Conservation (phyloP, 2,797 vertebrate genomes). For the Remorina albescens region DNA sequence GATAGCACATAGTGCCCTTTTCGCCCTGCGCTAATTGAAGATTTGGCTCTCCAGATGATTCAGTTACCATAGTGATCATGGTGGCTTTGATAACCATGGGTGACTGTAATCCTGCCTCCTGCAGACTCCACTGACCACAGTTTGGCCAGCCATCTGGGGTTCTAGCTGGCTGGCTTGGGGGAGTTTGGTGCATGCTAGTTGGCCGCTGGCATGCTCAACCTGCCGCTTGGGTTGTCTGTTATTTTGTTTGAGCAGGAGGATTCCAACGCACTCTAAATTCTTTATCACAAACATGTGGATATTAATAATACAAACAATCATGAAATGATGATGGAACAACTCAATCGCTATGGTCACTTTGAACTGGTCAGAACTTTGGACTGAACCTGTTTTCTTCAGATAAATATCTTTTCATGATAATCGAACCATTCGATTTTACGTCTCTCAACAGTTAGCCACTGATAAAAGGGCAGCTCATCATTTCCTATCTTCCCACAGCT, state of each 20-base stretch:
- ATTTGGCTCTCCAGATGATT: slow-evolving; percentile 58
- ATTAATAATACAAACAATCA: slow-evolving; percentile 24
- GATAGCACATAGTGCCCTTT: slow-evolving; percentile 54
- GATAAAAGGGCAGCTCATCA: not conserved
- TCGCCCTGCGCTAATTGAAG: slow-evolving; percentile 59
- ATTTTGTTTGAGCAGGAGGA: slow-evolving; percentile 45
- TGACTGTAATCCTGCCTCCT: slow-evolving; percentile 66
- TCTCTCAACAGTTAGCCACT: not conserved
- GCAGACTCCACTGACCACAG: slow-evolving; percentile 62
- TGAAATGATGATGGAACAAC: not conserved
- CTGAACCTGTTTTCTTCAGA: slow-evolving; percentile 8
- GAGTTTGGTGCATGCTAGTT: slow-evolving; percentile 63
- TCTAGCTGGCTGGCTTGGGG: slow-evolving; percentile 55
- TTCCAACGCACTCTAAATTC: slow-evolving; percentile 48
- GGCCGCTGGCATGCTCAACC: slow-evolving; percentile 60
- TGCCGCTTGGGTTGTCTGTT: slow-evolving; percentile 61
- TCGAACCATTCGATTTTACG: too few relatives aligned
- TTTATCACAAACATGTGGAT: slow-evolving; percentile 20
- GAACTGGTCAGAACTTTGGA: not conserved
- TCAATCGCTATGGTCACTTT: too few relatives aligned
- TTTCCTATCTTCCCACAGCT: slow-evolving; percentile 11
- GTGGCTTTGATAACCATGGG: slow-evolving; percentile 67
- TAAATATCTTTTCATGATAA: too few relatives aligned
- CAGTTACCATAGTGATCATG: slow-evolving; percentile 64
- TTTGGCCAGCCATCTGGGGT: slow-evolving; percentile 69